These are phyloP conservation scores for Brachyrhaphis roseni DNA, from an alignment of 2,797 vertebrate species.

Conservation along the genomic window DNA sequence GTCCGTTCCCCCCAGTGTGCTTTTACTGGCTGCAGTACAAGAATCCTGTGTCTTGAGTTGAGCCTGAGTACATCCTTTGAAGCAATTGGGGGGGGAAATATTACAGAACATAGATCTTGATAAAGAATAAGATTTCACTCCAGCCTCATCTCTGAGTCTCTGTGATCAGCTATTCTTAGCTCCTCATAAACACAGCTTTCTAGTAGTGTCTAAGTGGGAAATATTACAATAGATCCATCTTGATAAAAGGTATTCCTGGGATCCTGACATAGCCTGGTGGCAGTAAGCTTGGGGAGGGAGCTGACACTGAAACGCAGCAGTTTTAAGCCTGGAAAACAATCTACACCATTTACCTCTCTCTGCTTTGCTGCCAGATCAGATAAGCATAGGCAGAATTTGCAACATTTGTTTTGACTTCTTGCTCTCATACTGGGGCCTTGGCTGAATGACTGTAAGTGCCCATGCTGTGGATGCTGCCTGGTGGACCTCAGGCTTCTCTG, in stretches of 20 bases:
- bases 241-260: conserved; percentile 37
- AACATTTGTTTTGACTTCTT: conserved; percentile 70
- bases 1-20: conserved; percentile 59
- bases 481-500: conserved; percentile 27
- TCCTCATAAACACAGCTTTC: conserved; percentile 41
- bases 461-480: conserved; percentile 33
- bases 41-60: conserved; percentile 53
- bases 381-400: conserved; percentile 51
- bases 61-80: conserved; percentile 56
- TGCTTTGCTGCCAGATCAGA: conserved; percentile 60
- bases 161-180: conserved; percentile 33
- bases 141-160: conserved; percentile 28
- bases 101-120: conserved; percentile 65
- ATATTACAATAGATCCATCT: conserved; percentile 61
- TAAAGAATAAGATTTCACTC: conserved; percentile 56
- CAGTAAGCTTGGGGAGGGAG: conserved; percentile 15
- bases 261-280: conserved; percentile 55
- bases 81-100: conserved; percentile 62
- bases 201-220: conserved; percentile 36
- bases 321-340: conserved; percentile 38
- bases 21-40: conserved; percentile 67
- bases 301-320: conserved; percentile 20
- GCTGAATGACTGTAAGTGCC: conserved; percentile 27
- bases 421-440: conserved; percentile 49
- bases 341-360: conserved; percentile 34